These are phyloP conservation scores for Cantharis rufa DNA, from an alignment of 2,888 invertebrate species.

Conservation along the genomic window DNA sequence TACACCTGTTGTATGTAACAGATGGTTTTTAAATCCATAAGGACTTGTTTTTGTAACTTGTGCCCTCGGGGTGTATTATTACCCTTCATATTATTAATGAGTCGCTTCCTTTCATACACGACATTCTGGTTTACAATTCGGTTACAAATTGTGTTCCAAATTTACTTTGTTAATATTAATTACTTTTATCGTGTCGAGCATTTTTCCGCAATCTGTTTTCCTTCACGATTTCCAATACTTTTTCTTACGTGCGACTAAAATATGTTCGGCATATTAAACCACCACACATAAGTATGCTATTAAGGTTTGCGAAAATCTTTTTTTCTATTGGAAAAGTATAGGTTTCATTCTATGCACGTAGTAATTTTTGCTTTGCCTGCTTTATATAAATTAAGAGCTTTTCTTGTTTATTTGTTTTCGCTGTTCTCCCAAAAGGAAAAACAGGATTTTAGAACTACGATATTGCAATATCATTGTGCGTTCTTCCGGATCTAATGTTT, in stretches of 20 bases:
- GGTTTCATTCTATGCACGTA: not conserved
- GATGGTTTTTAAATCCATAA: constrained; percentile 16
- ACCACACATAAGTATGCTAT: not conserved
- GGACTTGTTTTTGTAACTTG: constrained; percentile 23
- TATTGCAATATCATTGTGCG: not conserved
- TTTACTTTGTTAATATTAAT: not conserved
- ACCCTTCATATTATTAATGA: constrained; percentile 3
- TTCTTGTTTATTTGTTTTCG: not conserved
- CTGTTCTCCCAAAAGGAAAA: not conserved
- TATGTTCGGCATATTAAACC: not conserved
- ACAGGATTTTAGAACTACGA: not conserved
- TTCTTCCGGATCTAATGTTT: not conserved
- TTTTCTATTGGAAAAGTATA: not conserved
- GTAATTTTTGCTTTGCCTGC: not conserved
- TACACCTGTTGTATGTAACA: constrained; percentile 24
- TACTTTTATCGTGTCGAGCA: not conserved
- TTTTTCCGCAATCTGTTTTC: not conserved
- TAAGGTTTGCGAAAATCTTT: not conserved
- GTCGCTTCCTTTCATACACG: not conserved
- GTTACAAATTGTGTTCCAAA: not conserved
- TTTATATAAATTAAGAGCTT: not conserved
- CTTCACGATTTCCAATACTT: not conserved
- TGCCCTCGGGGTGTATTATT: constrained; percentile 19
- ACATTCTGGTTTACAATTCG: not conserved
- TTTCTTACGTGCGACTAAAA: not conserved